phyloP scores from a whole-genome alignment of 2,113 vertebrate species.

The Tichodroma muraria region DNA sequence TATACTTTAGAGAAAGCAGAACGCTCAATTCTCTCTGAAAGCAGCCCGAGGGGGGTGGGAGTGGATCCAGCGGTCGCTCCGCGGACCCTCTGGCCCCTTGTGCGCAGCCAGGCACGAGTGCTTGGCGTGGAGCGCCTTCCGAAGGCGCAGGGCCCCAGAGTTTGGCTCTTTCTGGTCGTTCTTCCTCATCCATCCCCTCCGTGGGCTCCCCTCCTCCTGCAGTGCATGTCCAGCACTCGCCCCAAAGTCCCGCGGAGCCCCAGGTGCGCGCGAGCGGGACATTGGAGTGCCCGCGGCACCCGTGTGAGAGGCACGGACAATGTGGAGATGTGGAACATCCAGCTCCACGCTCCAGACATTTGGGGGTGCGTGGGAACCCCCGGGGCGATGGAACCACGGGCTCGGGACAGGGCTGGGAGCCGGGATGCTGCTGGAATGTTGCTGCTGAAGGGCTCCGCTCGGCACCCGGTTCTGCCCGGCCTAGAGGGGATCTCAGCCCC shows the following conservation, averaged over 20 bases:
- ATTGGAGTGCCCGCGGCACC: fast-evolving
- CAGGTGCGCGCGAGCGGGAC: fast-evolving
- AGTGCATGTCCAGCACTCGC: fast-evolving
- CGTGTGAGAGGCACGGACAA: fast-evolving
- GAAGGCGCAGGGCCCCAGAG: neutral
- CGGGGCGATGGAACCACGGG: neutral
- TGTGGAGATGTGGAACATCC: fast-evolving
- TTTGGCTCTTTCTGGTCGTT: fast-evolving
- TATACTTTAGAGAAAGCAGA: neutral
- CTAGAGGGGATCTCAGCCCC: neutral
- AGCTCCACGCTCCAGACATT: neutral
- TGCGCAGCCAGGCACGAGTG: neutral
- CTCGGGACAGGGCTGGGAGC: neutral
- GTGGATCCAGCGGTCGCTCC: neutral
- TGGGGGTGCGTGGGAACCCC: neutral
- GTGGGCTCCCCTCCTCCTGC: neutral
- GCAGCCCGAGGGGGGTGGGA: neutral
- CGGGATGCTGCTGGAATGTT: neutral
- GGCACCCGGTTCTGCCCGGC: neutral
- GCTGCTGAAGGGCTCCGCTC: neutral
- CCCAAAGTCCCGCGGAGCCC: neutral
- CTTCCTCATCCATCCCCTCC: neutral
- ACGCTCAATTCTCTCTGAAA: neutral
- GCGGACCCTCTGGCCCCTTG: neutral
- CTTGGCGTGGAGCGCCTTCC: neutral